Evolutionary conservation across 2,113 vertebrate species (phyloP).

Genomic region (Syngnathus scovelli): DNA sequence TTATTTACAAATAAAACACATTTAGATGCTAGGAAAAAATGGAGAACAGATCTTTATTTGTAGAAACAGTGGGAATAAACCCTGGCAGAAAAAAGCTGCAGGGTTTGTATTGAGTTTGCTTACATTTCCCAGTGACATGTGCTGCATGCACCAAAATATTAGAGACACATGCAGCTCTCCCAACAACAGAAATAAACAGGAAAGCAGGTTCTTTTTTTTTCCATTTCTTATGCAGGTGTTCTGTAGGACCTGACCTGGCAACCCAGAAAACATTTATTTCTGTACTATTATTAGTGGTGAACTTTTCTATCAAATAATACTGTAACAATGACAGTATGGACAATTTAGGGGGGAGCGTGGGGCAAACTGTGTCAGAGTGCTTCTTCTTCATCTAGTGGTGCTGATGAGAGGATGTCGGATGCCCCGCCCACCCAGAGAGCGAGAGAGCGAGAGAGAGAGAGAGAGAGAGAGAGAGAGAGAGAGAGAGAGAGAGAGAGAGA

Average conservation of each 20-base stretch:
- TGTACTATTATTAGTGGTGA: not conserved
- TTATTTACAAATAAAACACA: too few species aligned
- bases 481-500: not conserved
- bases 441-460: not conserved
- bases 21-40: too few species aligned
- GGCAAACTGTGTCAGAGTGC: slow-evolving; percentile 8
- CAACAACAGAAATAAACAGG: not conserved
- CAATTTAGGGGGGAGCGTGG: not conserved
- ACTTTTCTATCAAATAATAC: not conserved
- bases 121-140: not conserved
- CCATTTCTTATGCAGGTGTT: not conserved
- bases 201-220: not conserved
- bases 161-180: not conserved
- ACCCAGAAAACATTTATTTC: not conserved
- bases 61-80: too few species aligned
- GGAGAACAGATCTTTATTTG: too few species aligned
- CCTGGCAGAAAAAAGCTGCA: too few species aligned
- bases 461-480: not conserved
- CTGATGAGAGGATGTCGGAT: slow-evolving; percentile 63
- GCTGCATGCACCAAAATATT: not conserved
- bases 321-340: not conserved
- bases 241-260: not conserved
- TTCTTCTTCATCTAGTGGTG: slow-evolving; percentile 43
- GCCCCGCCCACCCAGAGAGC: slow-evolving; percentile 1
- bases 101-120: too few species aligned